Evolutionary conservation across 2,888 invertebrate species (phyloP), one percentile per base, ranked within the genome.

Genomic region (Dolichomitus sp.): DNA sequence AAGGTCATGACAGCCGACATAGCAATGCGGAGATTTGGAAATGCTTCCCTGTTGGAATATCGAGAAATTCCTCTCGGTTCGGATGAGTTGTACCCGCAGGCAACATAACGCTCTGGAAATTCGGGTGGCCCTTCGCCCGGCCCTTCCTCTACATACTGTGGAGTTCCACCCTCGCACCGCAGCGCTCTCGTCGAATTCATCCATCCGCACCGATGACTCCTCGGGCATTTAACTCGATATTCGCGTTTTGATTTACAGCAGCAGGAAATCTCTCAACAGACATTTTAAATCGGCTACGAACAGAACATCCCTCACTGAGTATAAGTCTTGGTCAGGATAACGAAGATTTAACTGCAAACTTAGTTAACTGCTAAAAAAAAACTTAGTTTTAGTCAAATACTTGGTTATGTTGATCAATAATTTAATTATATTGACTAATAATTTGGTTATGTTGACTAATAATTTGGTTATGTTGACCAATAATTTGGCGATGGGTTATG

Each of bases 191-290:
- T 78, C 76, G 74, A 84, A 86, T 81, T 86, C 88, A 84, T 85
- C 84, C 88, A 83, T 87, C 86, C 90, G 88, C 84, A 88, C 88
- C 88, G 88, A 85, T 87, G 89, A 87, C 81, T 88, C 88, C 88
- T 88, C 89, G 76, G 68, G 68, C 83, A 85, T 89, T 91, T 90
- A 89, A 89, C 88, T 87, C 87, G 85, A 90, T 89, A 89, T 87
- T 87, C 87, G 23, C 86, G 84, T 89, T 88, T 88, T 90, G 88
- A 91, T 91, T 89, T 90, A 88, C 86, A 85, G 85, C 81, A 9
- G 37, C 72, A 81, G 37, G 61, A 73, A 88, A 90, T 85, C 87
- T 90, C 88, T 87, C 86, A 89, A 87, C 86, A 81, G 84, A 75
- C 81, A 61, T 83, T 85, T 84, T 85, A 59, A 72, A 72, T 72